These are phyloP conservation scores for Myzus persicae DNA, from an alignment of 1,140 invertebrate species.

Conservation along the genomic window DNA sequence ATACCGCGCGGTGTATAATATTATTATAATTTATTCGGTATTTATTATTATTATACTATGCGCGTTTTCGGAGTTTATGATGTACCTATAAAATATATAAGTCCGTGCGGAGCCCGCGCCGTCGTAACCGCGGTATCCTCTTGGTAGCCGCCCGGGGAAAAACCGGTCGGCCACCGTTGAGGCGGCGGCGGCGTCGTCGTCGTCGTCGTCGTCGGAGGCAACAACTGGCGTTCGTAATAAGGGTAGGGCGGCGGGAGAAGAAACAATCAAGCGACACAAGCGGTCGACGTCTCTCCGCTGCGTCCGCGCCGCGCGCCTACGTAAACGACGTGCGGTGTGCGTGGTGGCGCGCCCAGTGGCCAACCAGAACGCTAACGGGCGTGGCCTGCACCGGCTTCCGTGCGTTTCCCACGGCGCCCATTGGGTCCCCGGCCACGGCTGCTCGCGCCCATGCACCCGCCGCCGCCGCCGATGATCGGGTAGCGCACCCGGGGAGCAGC, in stretches of 20 bases:
- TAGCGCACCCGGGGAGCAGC: slow-evolving; percentile 46
- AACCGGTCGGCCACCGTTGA: slow-evolving; percentile 58
- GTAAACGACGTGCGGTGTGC: not conserved
- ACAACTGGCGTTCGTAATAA: slow-evolving; percentile 31
- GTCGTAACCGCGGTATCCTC: slow-evolving; percentile 50
- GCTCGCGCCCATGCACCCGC: slow-evolving; percentile 38
- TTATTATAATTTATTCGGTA: slow-evolving; percentile 15
- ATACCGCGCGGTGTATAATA: not conserved
- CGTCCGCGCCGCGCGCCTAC: not conserved
- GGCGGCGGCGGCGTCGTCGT: not conserved
- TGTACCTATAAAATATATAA: not conserved
- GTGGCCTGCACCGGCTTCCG: slow-evolving; percentile 48
- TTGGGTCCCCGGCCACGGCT: slow-evolving; percentile 43
- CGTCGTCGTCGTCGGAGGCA: slow-evolving; percentile 6
- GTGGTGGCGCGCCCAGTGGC: slow-evolving; percentile 45
- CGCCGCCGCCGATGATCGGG: slow-evolving; percentile 28
- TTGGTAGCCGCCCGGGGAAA: slow-evolving; percentile 57
- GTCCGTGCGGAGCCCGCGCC: not conserved
- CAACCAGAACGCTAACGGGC: slow-evolving; percentile 52
- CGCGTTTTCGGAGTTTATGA: slow-evolving; percentile 20
- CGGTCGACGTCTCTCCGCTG: too few species aligned
- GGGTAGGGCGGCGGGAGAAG: not conserved
- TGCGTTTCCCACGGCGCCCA: slow-evolving; percentile 56
- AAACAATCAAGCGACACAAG: not conserved
- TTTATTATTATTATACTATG: slow-evolving; percentile 1